Evolutionary conservation across 1,140 invertebrate species (phyloP).

Genomic region (Zaprionus ghesquierei): DNA sequence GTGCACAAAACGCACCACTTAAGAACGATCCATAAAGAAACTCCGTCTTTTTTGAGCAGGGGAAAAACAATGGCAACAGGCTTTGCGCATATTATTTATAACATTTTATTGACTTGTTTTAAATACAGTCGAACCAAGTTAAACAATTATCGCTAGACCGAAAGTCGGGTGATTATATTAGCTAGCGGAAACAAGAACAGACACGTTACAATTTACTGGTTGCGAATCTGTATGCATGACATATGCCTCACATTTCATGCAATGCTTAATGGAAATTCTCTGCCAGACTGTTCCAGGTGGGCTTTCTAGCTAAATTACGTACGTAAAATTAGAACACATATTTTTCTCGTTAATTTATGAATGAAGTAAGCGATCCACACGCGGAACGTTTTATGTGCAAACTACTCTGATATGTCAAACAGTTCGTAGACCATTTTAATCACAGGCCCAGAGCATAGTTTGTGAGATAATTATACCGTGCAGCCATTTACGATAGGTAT

Average conservation of each 20-base stretch:
- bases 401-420: not conserved
- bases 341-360: not conserved
- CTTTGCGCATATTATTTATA: slow-evolving; percentile 41
- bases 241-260: not conserved
- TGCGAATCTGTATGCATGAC: not conserved
- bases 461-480: not conserved
- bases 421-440: not conserved
- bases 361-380: not conserved
- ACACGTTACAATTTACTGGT: not conserved
- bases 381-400: not conserved
- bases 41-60: not conserved
- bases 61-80: slow-evolving; percentile 19
- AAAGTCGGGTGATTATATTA: slow-evolving; percentile 6
- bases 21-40: slow-evolving; percentile 11
- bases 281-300: not conserved
- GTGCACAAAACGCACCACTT: slow-evolving; percentile 6
- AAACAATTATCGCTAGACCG: slow-evolving; percentile 25
- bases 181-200: not conserved
- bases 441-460: not conserved
- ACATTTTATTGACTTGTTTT: slow-evolving; percentile 35
- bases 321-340: not conserved
- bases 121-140: slow-evolving; percentile 6
- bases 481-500: not conserved
- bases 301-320: not conserved
- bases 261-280: not conserved